Conservation (phyloP, 2,113 vertebrate genomes). For the Hipposideros armiger region DNA sequence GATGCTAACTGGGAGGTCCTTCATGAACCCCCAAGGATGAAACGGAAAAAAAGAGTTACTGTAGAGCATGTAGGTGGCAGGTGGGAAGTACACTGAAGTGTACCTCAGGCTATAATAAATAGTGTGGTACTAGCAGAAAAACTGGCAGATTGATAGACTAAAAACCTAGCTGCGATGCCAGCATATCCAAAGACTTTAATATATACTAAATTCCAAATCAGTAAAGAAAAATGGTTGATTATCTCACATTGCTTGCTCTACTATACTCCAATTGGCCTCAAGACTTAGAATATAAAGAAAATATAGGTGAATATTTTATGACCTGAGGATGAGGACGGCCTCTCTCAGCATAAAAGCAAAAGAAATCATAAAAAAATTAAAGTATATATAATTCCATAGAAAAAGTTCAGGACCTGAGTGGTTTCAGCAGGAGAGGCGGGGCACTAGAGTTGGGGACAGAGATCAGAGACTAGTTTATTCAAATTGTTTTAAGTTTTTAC, state of each 20-base stretch:
- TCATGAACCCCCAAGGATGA: neutral
- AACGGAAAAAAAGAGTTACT: neutral
- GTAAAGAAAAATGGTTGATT: constrained; percentile 42
- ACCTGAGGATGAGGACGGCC: neutral
- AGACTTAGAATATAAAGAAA: constrained; percentile 3
- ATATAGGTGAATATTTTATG: constrained; percentile 3
- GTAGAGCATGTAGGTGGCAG: neutral
- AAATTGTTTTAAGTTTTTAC: constrained; percentile 16
- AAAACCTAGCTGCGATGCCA: neutral
- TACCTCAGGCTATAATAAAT: neutral
- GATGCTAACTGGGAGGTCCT: neutral
- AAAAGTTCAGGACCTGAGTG: neutral
- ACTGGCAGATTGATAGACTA: neutral
- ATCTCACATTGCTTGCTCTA: neutral
- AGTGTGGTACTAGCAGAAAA: neutral
- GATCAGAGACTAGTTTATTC: neutral
- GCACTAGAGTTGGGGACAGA: neutral
- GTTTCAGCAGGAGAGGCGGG: neutral
- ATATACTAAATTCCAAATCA: constrained; percentile 13
- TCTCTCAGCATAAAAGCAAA: constrained; percentile 44
- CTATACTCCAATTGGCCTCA: neutral
- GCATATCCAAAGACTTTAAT: neutral
- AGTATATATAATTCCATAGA: neutral
- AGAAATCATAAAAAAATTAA: neutral
- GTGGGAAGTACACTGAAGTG: neutral